Conservation (phyloP, 1,140 invertebrate species). For the Trichoplusia ni region DNA sequence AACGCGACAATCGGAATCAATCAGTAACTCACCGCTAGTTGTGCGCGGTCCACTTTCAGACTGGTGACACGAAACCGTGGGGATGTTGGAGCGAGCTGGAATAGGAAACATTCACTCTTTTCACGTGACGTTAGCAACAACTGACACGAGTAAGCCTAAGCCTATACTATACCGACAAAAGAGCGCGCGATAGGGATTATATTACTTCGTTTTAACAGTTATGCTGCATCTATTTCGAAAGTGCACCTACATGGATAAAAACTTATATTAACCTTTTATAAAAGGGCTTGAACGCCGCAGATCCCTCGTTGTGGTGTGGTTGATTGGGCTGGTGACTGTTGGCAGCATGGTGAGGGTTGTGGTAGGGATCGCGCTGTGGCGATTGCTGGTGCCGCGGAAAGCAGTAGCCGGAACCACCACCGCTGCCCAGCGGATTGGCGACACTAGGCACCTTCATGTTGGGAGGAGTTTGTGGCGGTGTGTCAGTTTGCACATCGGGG, state of each 20-base stretch:
- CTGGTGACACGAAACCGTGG: constrained; percentile 61
- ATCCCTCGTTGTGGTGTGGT: constrained; percentile 84
- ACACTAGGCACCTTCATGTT: constrained; percentile 93
- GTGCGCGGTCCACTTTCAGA: constrained; percentile 53
- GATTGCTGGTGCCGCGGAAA: constrained; percentile 81
- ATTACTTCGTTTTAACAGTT: background rate
- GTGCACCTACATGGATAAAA: constrained; percentile 4
- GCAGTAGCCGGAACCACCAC: constrained; percentile 79
- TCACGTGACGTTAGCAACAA: constrained; percentile 47
- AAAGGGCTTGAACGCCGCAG: constrained; percentile 92
- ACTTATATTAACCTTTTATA: constrained; percentile 89
- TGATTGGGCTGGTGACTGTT: constrained; percentile 82
- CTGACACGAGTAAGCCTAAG: constrained; percentile 15
- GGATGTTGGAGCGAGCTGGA: constrained; percentile 57
- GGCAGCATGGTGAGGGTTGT: constrained; percentile 80
- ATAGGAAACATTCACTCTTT: constrained; percentile 63
- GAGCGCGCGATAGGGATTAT: background rate
- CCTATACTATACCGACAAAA: background rate
- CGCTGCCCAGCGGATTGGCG: constrained; percentile 82
- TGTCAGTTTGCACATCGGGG: constrained; percentile 94
- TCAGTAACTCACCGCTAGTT: constrained; percentile 57
- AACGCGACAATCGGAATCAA: constrained; percentile 58
- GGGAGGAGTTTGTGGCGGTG: constrained; percentile 95
- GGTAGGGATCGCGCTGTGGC: constrained; percentile 79
- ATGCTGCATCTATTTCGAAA: too few species aligned